A percentile compares a stretch with the other conserved stretches of the same genome.
Evolutionary conservation across 2,797 vertebrate genomes (phyloP).

Genomic region (Helicolenus hilgendorfi): DNA sequence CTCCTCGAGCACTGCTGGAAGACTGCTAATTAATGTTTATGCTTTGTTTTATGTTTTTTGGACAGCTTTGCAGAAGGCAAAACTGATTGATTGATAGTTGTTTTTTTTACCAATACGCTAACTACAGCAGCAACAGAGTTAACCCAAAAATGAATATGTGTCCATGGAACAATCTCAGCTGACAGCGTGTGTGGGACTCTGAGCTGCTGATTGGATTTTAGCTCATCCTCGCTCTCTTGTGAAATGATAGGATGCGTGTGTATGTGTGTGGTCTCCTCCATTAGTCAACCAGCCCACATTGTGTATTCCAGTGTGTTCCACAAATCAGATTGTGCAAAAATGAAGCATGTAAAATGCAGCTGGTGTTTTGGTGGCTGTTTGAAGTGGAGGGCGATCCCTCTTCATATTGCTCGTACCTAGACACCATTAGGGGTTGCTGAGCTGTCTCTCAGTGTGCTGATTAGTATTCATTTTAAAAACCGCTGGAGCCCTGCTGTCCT

Average conservation of each 20-base stretch:
- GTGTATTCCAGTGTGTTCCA: conserved; percentile 46
- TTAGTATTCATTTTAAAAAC: conserved; percentile 77
- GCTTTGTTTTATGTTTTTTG: conserved; percentile 26
- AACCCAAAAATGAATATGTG: not conserved
- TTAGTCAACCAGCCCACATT: conserved; percentile 35
- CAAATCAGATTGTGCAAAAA: conserved; percentile 63
- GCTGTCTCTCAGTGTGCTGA: conserved; percentile 70
- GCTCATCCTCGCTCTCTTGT: conserved; percentile 22
- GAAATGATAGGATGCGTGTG: not conserved
- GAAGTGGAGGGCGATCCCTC: conserved; percentile 66
- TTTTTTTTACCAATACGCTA: not conserved
- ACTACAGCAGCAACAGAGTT: not conserved
- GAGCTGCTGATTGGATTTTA: conserved; percentile 41
- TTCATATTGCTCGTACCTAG: conserved; percentile 61
- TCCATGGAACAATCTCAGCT: not conserved
- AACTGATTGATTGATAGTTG: not conserved
- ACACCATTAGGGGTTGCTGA: conserved; percentile 65
- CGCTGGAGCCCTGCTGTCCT: conserved; percentile 37
- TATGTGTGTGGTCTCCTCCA: conserved; percentile 1
- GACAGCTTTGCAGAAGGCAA: conserved; percentile 13
- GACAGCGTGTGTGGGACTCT: not conserved
- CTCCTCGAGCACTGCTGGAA: conserved; percentile 56
- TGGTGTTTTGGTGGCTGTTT: conserved; percentile 58
- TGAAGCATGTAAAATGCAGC: conserved; percentile 71
- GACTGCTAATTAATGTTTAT: conserved; percentile 61